Evolutionary conservation across 1,140 invertebrate genomes (phyloP), one percentile per base, ranked within the genome.

Genomic region (Drosophila athabasca): DNA sequence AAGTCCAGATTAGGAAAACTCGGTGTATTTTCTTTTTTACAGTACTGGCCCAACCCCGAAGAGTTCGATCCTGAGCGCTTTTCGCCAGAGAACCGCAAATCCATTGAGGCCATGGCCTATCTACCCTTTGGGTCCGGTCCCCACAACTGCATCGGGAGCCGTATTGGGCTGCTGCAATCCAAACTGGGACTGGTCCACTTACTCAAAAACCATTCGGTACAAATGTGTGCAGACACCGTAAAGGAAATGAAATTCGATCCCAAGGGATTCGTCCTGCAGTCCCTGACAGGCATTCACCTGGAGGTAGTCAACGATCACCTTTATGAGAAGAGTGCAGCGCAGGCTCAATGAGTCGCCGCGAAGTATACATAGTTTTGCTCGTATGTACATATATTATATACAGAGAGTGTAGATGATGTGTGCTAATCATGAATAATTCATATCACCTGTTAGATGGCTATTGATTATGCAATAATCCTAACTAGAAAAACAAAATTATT

Each of bases 51-150:
- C 1, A 93, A 96, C 67, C 96, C 95, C 0, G 91, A 95, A 8
- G 78, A 89, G 31, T 96, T 94, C 84, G 90, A 93, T 71, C 95
- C 95, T 0, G 94, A 95, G 75, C 92, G 95, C 67, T 95, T 95
- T 69, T 92, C 90, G 29, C 83, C 93, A 1, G 91, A 93, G 48
- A 91, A 93, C 41, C 93, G 92, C 19, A 90, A 89, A 71, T 89
- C 50, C 67, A 91, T 82, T 52, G 74, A 45, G 50, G 93, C 90
- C 50, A 94, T 92, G 73, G 92, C 94, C 0, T 97, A 94, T 87
- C 85, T 96, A 35, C 96, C 96, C 0, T 97, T 97, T 76, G 96
- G 96, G 1, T 94, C 95, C 50, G 96, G 96, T 8, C 95, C 95
- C 0, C 93, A 95, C 46, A 95, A 94, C 87, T 97, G 96, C 83